Evolutionary conservation across 2,888 invertebrate genomes (phyloP).

Genomic region (Ptilodon capucinus): DNA sequence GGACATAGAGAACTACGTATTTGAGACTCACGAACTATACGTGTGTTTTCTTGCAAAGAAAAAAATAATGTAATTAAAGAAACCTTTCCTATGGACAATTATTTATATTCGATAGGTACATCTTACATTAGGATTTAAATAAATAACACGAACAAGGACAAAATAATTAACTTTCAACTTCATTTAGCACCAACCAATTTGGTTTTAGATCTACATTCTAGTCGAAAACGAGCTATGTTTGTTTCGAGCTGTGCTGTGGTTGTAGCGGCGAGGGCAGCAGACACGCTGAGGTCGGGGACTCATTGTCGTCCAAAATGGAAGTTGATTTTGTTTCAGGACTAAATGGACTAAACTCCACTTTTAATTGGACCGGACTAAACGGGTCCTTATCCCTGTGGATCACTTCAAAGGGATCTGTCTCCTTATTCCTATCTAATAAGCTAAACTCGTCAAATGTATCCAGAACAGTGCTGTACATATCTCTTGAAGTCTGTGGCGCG

Average conservation of each 20-base stretch:
- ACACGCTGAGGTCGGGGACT: conserved; percentile 71
- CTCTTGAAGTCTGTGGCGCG: conserved; percentile 64
- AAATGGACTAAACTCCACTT: conserved; percentile 21
- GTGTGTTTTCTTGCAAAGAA: too few species aligned
- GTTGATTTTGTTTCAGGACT: conserved; percentile 32
- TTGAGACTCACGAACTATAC: too few species aligned
- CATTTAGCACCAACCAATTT: conserved; percentile 38
- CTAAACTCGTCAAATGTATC: conserved; percentile 69
- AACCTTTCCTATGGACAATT: conserved; percentile 12
- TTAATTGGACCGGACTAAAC: conserved; percentile 32
- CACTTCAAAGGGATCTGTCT: conserved; percentile 61
- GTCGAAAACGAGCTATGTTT: conserved; percentile 27
- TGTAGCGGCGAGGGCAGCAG: conserved; percentile 83
- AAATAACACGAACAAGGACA: conserved; percentile 31
- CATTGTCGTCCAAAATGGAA: conserved; percentile 68
- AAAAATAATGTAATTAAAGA: conserved; percentile 2
- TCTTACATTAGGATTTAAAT: conserved; percentile 25
- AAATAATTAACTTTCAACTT: conserved; percentile 26
- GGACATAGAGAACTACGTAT: too few species aligned
- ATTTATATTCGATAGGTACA: conserved; percentile 25
- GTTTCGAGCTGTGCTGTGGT: conserved; percentile 66
- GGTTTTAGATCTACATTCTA: conserved; percentile 18
- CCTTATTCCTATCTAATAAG: conserved; percentile 45
- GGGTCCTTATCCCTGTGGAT: conserved; percentile 50
- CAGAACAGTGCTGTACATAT: conserved; percentile 39